Conservation (phyloP, 2,797 vertebrate genomes). For the Simalia tracyae region DNA sequence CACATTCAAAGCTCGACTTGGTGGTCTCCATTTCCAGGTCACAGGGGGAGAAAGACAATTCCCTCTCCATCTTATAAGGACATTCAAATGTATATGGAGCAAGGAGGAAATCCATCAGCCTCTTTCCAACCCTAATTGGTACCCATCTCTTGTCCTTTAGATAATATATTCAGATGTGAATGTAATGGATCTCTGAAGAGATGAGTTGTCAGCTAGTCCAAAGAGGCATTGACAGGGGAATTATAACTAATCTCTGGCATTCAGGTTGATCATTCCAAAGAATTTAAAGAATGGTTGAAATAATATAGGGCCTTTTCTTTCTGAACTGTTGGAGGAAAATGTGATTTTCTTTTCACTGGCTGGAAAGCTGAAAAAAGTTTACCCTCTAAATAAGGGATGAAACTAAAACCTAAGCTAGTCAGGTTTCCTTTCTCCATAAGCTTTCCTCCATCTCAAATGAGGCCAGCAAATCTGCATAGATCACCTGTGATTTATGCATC, state of each 20-base stretch:
- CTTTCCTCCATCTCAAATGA: not conserved
- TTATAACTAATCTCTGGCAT: slow-evolving; percentile 64
- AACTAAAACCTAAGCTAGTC: not conserved
- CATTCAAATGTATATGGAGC: not conserved
- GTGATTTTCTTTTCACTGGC: not conserved
- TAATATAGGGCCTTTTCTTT: slow-evolving; percentile 22
- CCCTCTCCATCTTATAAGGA: not conserved
- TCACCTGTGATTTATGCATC: not conserved
- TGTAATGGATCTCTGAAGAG: slow-evolving; percentile 50
- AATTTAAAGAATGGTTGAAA: slow-evolving; percentile 51
- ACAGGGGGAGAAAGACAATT: rapidly evolving
- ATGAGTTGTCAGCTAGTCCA: slow-evolving; percentile 49
- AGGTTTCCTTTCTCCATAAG: not conserved
- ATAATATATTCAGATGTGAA: slow-evolving; percentile 58
- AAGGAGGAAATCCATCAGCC: rapidly evolving
- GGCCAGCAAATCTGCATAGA: slow-evolving; percentile 1
- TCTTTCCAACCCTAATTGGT: not conserved
- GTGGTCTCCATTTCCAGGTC: rapidly evolving
- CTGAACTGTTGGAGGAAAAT: not conserved
- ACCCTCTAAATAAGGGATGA: not conserved
- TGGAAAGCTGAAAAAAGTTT: not conserved
- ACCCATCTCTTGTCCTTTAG: slow-evolving; percentile 25
- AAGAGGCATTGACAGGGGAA: slow-evolving; percentile 55
- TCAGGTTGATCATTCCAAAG: slow-evolving; percentile 48
- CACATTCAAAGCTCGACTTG: too few relatives aligned